Evolutionary conservation across 2,797 vertebrate species (phyloP).

Genomic region (Clarias laeviceps): DNA sequence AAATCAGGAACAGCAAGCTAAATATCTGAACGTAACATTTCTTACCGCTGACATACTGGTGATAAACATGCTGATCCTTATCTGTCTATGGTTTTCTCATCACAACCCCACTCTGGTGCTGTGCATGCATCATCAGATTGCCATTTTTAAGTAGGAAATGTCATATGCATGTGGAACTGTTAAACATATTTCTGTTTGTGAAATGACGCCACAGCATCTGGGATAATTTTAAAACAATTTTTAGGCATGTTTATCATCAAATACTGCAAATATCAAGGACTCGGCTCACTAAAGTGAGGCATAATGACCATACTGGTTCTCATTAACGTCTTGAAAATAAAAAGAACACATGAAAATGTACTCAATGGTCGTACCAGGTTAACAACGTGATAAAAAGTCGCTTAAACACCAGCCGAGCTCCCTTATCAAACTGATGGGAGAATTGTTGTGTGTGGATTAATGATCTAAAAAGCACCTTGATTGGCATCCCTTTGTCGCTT

Average conservation of each 20-base stretch:
- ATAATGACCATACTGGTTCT: neutral
- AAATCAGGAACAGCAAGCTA: slow-evolving; percentile 11
- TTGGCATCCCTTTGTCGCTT: neutral
- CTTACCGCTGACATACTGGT: neutral
- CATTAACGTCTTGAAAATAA: slow-evolving; percentile 1
- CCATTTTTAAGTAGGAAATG: neutral
- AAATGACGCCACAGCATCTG: slow-evolving; percentile 4
- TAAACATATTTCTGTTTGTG: slow-evolving; percentile 8
- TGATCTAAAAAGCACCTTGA: neutral
- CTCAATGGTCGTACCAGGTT: neutral
- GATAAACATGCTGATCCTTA: slow-evolving; percentile 7
- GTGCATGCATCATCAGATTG: slow-evolving; percentile 20
- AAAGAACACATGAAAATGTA: neutral
- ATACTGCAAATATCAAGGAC: slow-evolving; percentile 2
- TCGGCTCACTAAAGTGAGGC: neutral
- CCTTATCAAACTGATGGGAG: neutral
- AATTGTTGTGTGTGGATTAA: neutral
- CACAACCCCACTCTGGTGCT: slow-evolving; percentile 7
- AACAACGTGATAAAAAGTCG: neutral
- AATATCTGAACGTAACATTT: slow-evolving; percentile 2
- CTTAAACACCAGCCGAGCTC: neutral
- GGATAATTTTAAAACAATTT: neutral
- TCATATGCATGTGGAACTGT: neutral
- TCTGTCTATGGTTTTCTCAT: slow-evolving; percentile 12
- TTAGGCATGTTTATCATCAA: slow-evolving; percentile 10